phyloP scores from a whole-genome alignment of 1,140 invertebrate genomes.

The Pygmarrhopalites habei region DNA sequence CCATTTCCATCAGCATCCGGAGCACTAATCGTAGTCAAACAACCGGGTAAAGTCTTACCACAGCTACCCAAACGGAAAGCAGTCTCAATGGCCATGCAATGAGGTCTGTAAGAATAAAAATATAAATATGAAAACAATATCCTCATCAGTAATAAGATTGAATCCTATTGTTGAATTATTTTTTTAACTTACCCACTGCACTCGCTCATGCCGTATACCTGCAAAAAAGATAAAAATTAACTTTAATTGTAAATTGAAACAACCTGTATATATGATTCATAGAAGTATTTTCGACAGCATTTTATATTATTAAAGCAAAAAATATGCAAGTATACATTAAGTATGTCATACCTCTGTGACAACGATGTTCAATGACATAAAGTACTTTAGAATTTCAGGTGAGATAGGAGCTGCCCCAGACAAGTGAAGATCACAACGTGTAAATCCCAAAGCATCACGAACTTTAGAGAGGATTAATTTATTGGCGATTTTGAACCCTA shows the following conservation, averaged over 20 bases:
- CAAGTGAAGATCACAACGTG: conserved; percentile 56
- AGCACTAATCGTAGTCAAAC: conserved; percentile 5
- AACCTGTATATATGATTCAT: no score
- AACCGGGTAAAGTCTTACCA: conserved; percentile 51
- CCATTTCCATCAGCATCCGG: conserved; percentile 29
- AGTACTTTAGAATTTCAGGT: conserved; percentile 73
- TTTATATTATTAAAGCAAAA: not conserved
- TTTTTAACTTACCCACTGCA: no score
- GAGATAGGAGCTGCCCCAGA: conserved; percentile 78
- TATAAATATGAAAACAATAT: no score
- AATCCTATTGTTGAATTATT: no score
- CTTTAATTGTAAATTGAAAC: no score
- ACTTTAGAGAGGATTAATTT: conserved; percentile 70
- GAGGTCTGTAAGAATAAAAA: conserved; percentile 61
- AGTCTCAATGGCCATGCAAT: conserved; percentile 45
- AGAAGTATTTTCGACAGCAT: no score
- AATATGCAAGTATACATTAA: not conserved
- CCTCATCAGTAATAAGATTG: no score
- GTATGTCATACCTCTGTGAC: conserved; percentile 54
- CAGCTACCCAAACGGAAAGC: conserved; percentile 57
- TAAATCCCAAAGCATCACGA: conserved; percentile 64
- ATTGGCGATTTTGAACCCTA: conserved; percentile 49
- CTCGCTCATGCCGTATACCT: conserved; percentile 49
- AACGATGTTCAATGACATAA: conserved; percentile 73
- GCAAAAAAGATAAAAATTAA: no score